A percentile compares a stretch with the other conserved stretches of the same genome.
Conservation (phyloP, 30 jellyfish, hydroid and myxozoan genomes). For the Pseudorhiza aurosa region DNA sequence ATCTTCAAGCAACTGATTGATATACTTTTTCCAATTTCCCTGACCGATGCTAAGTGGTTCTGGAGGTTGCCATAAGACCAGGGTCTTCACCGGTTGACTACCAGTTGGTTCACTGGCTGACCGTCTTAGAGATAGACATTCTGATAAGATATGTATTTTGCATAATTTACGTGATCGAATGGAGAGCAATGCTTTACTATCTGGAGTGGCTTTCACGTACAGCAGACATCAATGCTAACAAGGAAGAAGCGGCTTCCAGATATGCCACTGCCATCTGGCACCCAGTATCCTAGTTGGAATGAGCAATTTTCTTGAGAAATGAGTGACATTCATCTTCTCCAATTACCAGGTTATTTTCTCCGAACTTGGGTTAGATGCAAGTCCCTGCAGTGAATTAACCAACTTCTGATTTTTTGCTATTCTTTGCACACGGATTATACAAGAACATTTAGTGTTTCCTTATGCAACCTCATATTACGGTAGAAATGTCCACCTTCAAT, state of each 20-base stretch:
- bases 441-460: constrained; percentile 47
- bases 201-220: constrained; percentile 24
- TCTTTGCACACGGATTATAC: constrained; percentile 24
- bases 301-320: neutral
- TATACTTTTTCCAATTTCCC: too few relatives aligned
- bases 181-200: constrained; percentile 39
- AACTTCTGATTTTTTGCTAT: neutral
- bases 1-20: too few relatives aligned
- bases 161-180: constrained; percentile 46
- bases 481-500: constrained; percentile 47
- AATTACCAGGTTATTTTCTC: too few relatives aligned
- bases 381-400: neutral
- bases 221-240: constrained; percentile 60
- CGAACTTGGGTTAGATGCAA: too few relatives aligned
- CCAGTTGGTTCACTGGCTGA: too few relatives aligned
- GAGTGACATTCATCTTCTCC: too few relatives aligned
- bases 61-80: too few relatives aligned
- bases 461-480: constrained; percentile 58
- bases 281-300: constrained; percentile 13
- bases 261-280: constrained; percentile 53
- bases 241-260: constrained; percentile 30
- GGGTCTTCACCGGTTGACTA: too few relatives aligned
- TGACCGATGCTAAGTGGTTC: too few relatives aligned
- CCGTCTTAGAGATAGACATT: constrained; percentile 34
- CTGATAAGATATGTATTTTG: constrained; percentile 58